These are phyloP conservation scores for Agonopterix heracliana DNA, from an alignment of 2,888 invertebrate species.

Conservation along the genomic window DNA sequence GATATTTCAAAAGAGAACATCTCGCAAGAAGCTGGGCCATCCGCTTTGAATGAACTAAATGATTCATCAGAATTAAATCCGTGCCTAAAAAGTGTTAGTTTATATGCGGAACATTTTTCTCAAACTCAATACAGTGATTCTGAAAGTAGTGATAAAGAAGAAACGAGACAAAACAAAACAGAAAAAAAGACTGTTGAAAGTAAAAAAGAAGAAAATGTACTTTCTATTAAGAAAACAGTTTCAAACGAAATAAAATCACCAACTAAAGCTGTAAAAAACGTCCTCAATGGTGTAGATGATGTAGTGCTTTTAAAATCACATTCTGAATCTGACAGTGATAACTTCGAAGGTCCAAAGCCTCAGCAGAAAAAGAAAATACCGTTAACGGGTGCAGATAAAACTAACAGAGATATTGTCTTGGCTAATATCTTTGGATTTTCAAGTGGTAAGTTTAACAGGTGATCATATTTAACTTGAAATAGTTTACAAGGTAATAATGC, in stretches of 20 bases:
- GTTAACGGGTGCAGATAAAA: neutral
- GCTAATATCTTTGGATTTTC: slow-evolving; percentile 57
- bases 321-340: slow-evolving; percentile 34
- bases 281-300: slow-evolving; percentile 16
- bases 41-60: too few relatives aligned
- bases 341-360: neutral
- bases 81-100: slow-evolving; percentile 52
- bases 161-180: slow-evolving; percentile 5
- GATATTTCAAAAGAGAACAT: too few relatives aligned
- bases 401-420: slow-evolving; percentile 31
- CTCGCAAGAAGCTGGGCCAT: too few relatives aligned
- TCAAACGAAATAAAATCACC: neutral
- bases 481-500: slow-evolving; percentile 29
- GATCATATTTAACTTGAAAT: slow-evolving; percentile 2
- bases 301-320: slow-evolving; percentile 36
- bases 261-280: neutral
- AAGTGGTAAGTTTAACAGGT: slow-evolving; percentile 50
- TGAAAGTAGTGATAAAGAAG: slow-evolving; percentile 24
- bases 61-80: slow-evolving; percentile 28
- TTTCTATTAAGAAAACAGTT: neutral
- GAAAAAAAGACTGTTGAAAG: neutral
- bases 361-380: neutral
- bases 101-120: slow-evolving; percentile 47
- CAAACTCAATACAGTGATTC: slow-evolving; percentile 33
- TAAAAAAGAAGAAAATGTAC: neutral